These are phyloP conservation scores for Geodia barretti DNA, from an alignment of 37 sponge, comb jelly and placozoan genomes.

Conservation along the genomic window DNA sequence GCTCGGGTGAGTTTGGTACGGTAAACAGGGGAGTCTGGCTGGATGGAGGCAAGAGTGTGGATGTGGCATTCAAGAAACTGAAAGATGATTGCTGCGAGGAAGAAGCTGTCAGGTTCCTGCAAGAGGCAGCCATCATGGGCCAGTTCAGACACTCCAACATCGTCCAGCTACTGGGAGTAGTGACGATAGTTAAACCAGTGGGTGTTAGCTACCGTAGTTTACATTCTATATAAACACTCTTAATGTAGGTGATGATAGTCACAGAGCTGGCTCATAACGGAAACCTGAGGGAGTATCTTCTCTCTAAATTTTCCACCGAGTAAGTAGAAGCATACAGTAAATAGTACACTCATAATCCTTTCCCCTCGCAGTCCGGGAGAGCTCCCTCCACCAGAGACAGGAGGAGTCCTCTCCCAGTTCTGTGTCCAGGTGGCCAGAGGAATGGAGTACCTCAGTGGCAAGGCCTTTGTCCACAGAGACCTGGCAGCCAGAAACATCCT, in stretches of 20 bases:
- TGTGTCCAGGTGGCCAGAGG: constrained; percentile 60
- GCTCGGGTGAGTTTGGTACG: constrained; percentile 53
- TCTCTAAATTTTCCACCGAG: background rate
- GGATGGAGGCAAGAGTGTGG: background rate
- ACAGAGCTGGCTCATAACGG: constrained; percentile 26
- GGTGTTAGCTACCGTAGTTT: background rate
- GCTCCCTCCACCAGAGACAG: background rate
- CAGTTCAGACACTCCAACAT: constrained; percentile 45
- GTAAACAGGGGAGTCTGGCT: constrained; percentile 24
- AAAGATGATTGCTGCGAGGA: constrained; percentile 7
- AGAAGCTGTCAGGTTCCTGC: constrained; percentile 34
- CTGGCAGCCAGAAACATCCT: constrained; percentile 68
- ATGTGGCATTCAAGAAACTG: constrained; percentile 36
- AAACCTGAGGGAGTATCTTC: constrained; percentile 22
- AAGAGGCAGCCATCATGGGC: constrained; percentile 51
- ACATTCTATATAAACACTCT: background rate
- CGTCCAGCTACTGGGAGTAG: constrained; percentile 29
- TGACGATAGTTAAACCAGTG: constrained; percentile 49
- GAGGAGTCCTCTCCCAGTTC: constrained; percentile 10
- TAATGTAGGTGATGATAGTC: constrained; percentile 36
- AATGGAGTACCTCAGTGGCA: constrained; percentile 56
- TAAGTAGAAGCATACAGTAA: background rate
- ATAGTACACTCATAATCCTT: background rate
- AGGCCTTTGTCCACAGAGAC: constrained; percentile 67
- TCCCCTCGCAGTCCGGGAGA: constrained; percentile 20